Evolutionary conservation across 1,140 invertebrate genomes (phyloP).

Genomic region (Centruroides sculpturatus): DNA sequence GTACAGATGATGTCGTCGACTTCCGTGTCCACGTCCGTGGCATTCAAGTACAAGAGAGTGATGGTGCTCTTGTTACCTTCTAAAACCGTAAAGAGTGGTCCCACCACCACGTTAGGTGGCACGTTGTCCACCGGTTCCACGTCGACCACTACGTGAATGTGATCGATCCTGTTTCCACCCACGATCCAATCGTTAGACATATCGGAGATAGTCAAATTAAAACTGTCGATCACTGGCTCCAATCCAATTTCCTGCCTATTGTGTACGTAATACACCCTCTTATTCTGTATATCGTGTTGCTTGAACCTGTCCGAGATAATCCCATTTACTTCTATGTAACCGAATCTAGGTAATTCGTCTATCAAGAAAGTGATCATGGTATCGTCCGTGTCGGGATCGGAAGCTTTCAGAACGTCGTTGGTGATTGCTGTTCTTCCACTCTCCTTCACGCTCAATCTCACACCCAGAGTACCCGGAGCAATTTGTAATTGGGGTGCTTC

Average conservation of each 20-base stretch:
- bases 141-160: conserved; percentile 25
- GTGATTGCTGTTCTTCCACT: conserved; percentile 22
- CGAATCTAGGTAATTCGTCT: conserved; percentile 22
- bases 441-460: conserved; percentile 24
- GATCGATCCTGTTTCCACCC: conserved; percentile 22
- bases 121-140: conserved; percentile 29
- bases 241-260: conserved; percentile 27
- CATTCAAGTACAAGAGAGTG: conserved; percentile 24
- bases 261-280: conserved; percentile 26
- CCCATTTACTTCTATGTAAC: conserved; percentile 22
- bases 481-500: conserved; percentile 22
- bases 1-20: conserved; percentile 28
- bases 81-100: conserved; percentile 21
- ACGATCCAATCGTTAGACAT: conserved; percentile 24
- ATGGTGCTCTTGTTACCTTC: conserved; percentile 28
- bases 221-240: conserved; percentile 22
- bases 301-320: conserved; percentile 24
- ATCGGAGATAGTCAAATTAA: conserved; percentile 26
- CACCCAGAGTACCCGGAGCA: conserved; percentile 20
- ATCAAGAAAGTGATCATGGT: conserved; percentile 25
- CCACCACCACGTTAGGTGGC: conserved; percentile 20
- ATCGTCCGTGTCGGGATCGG: conserved; percentile 27
- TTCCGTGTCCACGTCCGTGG: conserved; percentile 28
- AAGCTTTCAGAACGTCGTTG: conserved; percentile 23
- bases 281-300: conserved; percentile 24